phyloP scores from a whole-genome alignment of 2,888 invertebrate genomes.

The Machimus rusticus region DNA sequence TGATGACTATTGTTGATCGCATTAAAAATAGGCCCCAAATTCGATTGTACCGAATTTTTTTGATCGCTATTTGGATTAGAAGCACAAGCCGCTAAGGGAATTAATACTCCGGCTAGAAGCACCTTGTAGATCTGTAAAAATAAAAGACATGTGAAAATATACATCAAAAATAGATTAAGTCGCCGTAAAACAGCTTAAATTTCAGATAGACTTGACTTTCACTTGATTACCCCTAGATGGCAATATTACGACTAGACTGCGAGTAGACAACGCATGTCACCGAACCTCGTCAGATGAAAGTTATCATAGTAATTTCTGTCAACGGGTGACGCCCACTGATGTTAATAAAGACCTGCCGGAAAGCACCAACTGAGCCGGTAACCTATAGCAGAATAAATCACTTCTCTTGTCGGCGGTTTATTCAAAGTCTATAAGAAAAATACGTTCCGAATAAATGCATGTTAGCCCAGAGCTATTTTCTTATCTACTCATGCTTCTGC shows the following conservation, averaged over 20 bases:
- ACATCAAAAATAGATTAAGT: background rate
- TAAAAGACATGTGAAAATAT: background rate
- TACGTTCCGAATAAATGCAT: background rate
- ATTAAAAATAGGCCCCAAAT: background rate
- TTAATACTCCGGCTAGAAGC: background rate
- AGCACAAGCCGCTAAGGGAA: background rate
- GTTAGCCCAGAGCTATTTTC: background rate
- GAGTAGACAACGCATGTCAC: background rate
- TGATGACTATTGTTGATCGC: background rate
- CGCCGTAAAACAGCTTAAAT: background rate
- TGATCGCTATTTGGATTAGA: background rate
- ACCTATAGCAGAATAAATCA: background rate
- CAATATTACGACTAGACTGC: background rate
- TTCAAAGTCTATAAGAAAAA: background rate
- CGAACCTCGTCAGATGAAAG: background rate
- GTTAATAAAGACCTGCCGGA: background rate
- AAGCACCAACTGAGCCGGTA: background rate
- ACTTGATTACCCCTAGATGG: background rate
- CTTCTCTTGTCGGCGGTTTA: background rate
- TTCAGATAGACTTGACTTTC: background rate
- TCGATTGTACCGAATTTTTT: background rate
- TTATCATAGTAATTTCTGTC: constrained; percentile 17
- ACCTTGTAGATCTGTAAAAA: constrained; percentile 10
- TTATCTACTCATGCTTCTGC: background rate
- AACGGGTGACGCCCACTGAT: background rate